phyloP scores from a whole-genome alignment of 2,113 vertebrate species.

The Carlito syrichta region DNA sequence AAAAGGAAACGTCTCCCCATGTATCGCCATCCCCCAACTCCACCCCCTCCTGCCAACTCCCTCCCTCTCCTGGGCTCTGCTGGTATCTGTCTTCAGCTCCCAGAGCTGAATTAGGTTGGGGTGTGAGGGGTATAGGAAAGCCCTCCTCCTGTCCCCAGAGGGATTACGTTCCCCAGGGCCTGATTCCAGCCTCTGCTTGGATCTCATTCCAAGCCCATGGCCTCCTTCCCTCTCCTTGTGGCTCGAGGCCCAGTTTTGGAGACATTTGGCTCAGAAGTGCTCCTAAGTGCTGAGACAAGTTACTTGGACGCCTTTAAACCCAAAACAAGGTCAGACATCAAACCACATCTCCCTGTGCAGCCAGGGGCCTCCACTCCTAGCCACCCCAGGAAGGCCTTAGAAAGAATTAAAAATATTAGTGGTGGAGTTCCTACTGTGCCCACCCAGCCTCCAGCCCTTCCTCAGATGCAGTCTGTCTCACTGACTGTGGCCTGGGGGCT shows the following conservation, averaged over 20 bases:
- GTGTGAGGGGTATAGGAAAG: not conserved
- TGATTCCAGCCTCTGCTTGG: not conserved
- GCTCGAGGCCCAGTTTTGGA: constrained; percentile 23
- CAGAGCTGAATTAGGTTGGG: not conserved
- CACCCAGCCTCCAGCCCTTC: not conserved
- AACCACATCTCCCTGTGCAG: not conserved
- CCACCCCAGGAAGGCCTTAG: not conserved
- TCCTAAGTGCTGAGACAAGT: constrained; percentile 50
- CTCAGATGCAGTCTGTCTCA: not conserved
- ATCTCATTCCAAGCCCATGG: not conserved
- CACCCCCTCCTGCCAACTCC: not conserved
- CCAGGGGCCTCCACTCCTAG: not conserved
- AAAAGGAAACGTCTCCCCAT: not conserved
- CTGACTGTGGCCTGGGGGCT: not conserved
- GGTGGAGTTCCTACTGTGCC: not conserved
- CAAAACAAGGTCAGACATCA: constrained; percentile 47
- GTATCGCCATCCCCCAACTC: not conserved
- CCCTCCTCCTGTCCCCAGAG: not conserved
- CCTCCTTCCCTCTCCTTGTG: not conserved
- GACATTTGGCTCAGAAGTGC: not conserved
- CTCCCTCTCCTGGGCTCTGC: not conserved
- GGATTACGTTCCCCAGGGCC: not conserved
- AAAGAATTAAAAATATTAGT: not conserved
- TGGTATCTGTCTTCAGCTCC: not conserved
- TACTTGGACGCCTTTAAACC: constrained; percentile 44